Conservation (phyloP, 2,113 vertebrate species). For the Caretta caretta region DNA sequence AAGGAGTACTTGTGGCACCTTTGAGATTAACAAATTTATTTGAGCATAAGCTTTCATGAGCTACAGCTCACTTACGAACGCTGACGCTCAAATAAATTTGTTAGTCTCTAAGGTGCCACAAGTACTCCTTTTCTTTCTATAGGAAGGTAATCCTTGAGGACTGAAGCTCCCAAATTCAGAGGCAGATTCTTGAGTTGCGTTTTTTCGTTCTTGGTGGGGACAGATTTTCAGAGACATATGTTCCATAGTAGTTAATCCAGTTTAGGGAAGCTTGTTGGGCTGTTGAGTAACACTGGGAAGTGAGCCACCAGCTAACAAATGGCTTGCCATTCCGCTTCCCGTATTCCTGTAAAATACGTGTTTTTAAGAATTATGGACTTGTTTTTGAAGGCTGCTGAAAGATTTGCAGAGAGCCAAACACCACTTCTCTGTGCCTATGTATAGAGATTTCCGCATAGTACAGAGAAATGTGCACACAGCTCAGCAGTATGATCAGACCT, state of each 20-base stretch:
- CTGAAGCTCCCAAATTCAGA: not conserved
- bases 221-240: not conserved
- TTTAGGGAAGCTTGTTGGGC: not conserved
- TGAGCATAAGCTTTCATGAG: too few relatives aligned
- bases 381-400: not conserved
- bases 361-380: not conserved
- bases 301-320: not conserved
- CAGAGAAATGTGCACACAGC: not conserved
- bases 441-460: not conserved
- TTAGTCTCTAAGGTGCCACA: too few relatives aligned
- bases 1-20: too few relatives aligned
- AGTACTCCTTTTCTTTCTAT: too few relatives aligned
- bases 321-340: not conserved
- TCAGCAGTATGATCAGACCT: not conserved
- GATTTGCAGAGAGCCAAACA: not conserved
- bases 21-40: too few relatives aligned
- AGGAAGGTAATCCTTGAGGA: not conserved
- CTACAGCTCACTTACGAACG: too few relatives aligned
- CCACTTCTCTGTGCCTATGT: not conserved
- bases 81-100: too few relatives aligned
- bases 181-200: not conserved
- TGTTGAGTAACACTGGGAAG: not conserved
- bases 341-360: too few relatives aligned
- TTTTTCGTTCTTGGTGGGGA: not conserved
- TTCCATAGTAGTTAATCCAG: not conserved